Evolutionary conservation across 1,140 invertebrate species (phyloP), one percentile per base, ranked within the genome.

Genomic region (Reticulitermes speratus): DNA sequence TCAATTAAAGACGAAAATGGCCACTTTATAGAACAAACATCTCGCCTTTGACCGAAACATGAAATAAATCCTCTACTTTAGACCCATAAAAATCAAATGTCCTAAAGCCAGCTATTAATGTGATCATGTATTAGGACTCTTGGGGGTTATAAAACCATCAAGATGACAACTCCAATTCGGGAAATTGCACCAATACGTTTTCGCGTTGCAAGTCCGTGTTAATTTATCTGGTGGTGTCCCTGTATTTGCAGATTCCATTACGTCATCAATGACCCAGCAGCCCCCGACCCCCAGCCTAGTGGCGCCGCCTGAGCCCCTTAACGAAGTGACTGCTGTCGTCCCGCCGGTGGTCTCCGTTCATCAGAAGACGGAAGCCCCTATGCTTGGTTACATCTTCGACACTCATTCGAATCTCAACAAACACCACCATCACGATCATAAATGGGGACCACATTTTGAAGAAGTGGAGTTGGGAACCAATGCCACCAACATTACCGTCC

Each of bases 401-500:
- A 85, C 94, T 93, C 90, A 96, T 94, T 30, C 95, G 94, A 44
- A 82, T 21, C 65, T 69, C n/a, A 83, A 86, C n/a, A 87, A 86
- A 75, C 88, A 87, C 48, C 84, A 87, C 48, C 92, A 93, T 88
- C 92, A 93, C 88, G 93, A 94, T 88, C 93, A 94, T 87, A 93
- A 93, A 89, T 95, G 94, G 91, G 94, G 94, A 82, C 95, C 95
- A 55, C 94, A 94, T 88, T 95, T 95, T 88, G 95, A 95, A 89
- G 93, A 93, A 87, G 90, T 91, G 38, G 91, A 92, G 32, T 89
- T 88, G n/a, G 90, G 91, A 86, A 94, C 93, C 48, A 93, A 95
- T 88, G 90, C 93, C 19, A 94, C 94, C 83, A 96, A 96, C 89
- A 94, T 96, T 86, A 96, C 96, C 2, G 95, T 96, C n/a, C 95